Base-by-base conservation (phyloP, 2,797 vertebrate species). In the Rhynchotus rufescens region DNA sequence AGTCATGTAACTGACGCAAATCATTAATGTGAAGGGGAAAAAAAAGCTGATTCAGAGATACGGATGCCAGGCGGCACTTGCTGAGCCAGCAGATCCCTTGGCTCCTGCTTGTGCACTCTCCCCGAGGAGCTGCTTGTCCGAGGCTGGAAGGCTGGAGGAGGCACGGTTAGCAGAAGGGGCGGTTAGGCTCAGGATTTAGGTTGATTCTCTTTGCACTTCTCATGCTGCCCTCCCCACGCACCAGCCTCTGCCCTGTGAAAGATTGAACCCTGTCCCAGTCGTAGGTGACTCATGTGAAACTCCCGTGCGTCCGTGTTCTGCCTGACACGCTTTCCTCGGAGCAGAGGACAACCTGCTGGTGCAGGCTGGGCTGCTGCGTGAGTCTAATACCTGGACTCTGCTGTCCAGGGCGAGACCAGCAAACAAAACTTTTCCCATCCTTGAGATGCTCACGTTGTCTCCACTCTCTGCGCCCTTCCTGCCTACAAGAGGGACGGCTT, bases 401-500 rank as follows among this genome's bases (percentile, higher is more conserved):
- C 61, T 57, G 40, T 52, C 64, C 42, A 54, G 32, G 13, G 26
- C 56, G 71, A 89, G 71, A 40, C 23, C 40, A 30, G 47, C 59
- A 62, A 42, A 40, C 20, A 32, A 25, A 83, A 94, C 68, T 15
- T 19, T 32, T 72, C n/a, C 68, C 81, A 72, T 49, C 65, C 82
- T 51, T 22, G 38, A 65, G 69, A 90, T 73, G 44, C 83, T 60
- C 93, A 80, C 21, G 3, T 57, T 69, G 51, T 60, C 73, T 91
- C 66, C 44, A 5, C 89, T 90, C 73, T 47, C 64, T 79, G 86
- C 77, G 12, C 11, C 22, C 47, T 23, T 49, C 47, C 3, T 15
- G 47, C 59, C 89, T 83, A 76, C 80, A 86, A 90, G 51, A 90
- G 89, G 95, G 95, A 94, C 90, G 84, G 95, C 77, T 90, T 30